phyloP scores from a whole-genome alignment of 2,888 invertebrate species.

The Campoletis raptor region DNA sequence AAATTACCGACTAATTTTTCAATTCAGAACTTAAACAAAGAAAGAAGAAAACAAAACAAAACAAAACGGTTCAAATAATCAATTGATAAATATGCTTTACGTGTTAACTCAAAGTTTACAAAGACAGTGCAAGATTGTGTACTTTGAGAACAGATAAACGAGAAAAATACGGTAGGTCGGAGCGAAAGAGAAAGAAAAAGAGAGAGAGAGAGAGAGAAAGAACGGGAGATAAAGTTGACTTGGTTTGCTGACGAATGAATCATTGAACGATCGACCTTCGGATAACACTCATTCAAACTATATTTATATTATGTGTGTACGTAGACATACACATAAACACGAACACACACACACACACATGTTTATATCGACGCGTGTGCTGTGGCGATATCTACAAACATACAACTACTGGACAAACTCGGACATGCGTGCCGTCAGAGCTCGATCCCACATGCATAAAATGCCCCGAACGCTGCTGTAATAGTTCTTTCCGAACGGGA shows the following conservation, averaged over 20 bases:
- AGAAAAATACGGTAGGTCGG: conserved; percentile 36
- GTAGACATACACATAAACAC: background rate
- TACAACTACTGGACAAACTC: conserved; percentile 44
- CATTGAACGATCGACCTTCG: conserved; percentile 58
- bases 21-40: background rate
- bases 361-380: background rate
- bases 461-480: conserved; percentile 49
- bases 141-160: conserved; percentile 4
- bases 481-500: conserved; percentile 63
- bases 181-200: conserved; percentile 1
- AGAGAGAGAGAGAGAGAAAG: background rate
- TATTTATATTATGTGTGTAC: conserved; percentile 3
- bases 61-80: background rate
- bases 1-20: background rate
- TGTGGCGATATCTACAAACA: background rate
- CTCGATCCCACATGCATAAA: conserved; percentile 42
- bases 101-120: conserved; percentile 15
- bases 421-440: conserved; percentile 52
- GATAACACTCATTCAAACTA: conserved; percentile 42
- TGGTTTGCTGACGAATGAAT: conserved; percentile 42
- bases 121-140: background rate
- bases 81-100: conserved; percentile 27
- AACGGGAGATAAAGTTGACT: conserved; percentile 4
- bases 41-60: background rate
- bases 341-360: background rate